phyloP scores from a whole-genome alignment of 2,888 invertebrate genomes.

The Coenonympha arcania region DNA sequence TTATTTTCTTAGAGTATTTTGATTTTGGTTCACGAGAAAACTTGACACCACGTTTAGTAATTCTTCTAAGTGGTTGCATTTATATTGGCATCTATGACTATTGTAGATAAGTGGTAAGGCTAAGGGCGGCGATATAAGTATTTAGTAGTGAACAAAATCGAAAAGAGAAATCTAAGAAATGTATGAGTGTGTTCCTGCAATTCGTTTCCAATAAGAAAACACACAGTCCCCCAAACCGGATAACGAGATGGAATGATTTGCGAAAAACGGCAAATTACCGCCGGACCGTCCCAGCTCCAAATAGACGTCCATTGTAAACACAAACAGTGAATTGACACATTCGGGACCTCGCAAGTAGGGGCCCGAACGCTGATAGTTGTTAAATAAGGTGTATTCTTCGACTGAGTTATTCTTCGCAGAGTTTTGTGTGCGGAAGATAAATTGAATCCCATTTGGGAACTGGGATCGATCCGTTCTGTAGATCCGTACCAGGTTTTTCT shows the following conservation, averaged over 20 bases:
- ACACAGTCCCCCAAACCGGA: conserved; percentile 3
- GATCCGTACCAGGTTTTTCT: too few species aligned
- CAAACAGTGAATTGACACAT: conserved; percentile 25
- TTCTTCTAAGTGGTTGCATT: too few species aligned
- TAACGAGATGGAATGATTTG: conserved; percentile 24
- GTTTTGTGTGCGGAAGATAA: too few species aligned
- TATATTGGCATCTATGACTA: too few species aligned
- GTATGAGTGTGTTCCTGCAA: neutral
- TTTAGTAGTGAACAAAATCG: too few species aligned
- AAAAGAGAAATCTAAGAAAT: neutral
- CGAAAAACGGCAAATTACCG: conserved; percentile 26
- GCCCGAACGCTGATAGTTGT: conserved; percentile 2
- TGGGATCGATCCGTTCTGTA: too few species aligned
- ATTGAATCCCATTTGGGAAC: too few species aligned
- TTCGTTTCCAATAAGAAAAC: neutral
- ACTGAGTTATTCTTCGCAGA: neutral
- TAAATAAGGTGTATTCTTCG: conserved; percentile 8
- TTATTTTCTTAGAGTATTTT: too few species aligned
- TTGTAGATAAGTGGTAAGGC: too few species aligned
- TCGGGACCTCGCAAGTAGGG: conserved; percentile 15
- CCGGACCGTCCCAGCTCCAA: conserved; percentile 15
- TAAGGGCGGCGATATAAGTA: too few species aligned
- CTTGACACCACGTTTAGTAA: too few species aligned
- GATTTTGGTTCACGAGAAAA: too few species aligned
- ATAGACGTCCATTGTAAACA: conserved; percentile 25